phyloP scores from a whole-genome alignment of 2,113 vertebrate species.

The Coptodon bakossiorum region DNA sequence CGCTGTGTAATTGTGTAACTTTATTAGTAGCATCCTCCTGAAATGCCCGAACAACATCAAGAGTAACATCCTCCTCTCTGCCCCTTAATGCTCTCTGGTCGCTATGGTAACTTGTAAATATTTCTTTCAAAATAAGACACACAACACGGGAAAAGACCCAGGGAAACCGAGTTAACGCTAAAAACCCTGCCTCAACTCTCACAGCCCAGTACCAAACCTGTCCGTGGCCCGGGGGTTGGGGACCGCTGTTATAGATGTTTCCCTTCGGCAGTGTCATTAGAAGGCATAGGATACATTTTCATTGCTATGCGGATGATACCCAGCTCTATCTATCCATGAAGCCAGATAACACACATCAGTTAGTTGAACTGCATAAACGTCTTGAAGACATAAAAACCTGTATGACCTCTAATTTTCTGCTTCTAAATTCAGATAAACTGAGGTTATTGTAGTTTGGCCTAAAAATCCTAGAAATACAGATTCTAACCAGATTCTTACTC shows the following conservation, averaged over 20 bases:
- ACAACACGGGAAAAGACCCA: too few species aligned
- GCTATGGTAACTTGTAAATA: accelerated
- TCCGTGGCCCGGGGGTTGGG: too few species aligned
- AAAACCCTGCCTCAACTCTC: too few species aligned
- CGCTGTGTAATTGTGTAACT: background rate
- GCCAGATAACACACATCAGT: background rate
- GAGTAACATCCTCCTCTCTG: too few species aligned
- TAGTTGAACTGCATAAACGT: background rate
- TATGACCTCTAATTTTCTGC: background rate
- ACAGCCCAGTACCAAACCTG: too few species aligned
- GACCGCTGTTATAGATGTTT: background rate
- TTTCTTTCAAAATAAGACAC: background rate
- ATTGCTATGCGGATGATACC: background rate
- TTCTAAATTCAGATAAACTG: background rate
- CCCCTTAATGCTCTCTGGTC: accelerated
- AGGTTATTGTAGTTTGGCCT: background rate
- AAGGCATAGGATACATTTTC: background rate
- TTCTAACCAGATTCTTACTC: background rate
- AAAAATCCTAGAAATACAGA: background rate
- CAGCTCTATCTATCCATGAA: background rate
- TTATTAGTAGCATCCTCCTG: too few species aligned
- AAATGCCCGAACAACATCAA: too few species aligned
- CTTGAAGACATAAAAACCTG: background rate
- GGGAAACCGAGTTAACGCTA: too few species aligned
- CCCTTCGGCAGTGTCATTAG: background rate